phyloP scores from a whole-genome alignment of 2,888 invertebrate species.

The Rhodophaea formosa region DNA sequence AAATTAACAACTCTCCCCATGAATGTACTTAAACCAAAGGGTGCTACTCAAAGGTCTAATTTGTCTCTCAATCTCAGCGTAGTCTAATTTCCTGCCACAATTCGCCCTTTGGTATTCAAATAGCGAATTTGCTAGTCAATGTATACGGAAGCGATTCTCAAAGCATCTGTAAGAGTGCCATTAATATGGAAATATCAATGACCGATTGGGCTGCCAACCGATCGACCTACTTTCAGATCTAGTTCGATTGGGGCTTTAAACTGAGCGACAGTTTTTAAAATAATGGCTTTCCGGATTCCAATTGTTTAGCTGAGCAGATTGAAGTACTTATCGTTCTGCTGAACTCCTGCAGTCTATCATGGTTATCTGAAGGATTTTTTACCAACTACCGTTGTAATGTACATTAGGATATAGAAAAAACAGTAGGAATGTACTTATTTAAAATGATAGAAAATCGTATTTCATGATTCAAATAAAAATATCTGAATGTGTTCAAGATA shows the following conservation, averaged over 20 bases:
- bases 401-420: too few relatives aligned
- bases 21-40: not conserved
- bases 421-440: not conserved
- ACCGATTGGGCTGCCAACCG: not conserved
- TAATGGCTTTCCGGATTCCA: slow-evolving; percentile 14
- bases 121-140: not conserved
- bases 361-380: too few relatives aligned
- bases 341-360: too few relatives aligned
- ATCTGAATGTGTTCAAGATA: too few relatives aligned
- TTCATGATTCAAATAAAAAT: too few relatives aligned
- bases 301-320: not conserved
- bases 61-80: not conserved
- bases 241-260: slow-evolving; percentile 11
- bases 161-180: slow-evolving; percentile 6
- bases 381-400: too few relatives aligned
- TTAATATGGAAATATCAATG: slow-evolving; percentile 18
- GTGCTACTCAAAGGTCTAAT: not conserved
- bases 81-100: not conserved
- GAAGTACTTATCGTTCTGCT: too few relatives aligned
- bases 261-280: slow-evolving; percentile 14
- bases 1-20: too few relatives aligned
- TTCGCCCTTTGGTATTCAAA: slow-evolving; percentile 15
- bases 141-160: slow-evolving; percentile 1
- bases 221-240: slow-evolving; percentile 14
- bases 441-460: too few relatives aligned